phyloP scores from a whole-genome alignment of 1,140 invertebrate genomes.

The Streblospio benedicti region DNA sequence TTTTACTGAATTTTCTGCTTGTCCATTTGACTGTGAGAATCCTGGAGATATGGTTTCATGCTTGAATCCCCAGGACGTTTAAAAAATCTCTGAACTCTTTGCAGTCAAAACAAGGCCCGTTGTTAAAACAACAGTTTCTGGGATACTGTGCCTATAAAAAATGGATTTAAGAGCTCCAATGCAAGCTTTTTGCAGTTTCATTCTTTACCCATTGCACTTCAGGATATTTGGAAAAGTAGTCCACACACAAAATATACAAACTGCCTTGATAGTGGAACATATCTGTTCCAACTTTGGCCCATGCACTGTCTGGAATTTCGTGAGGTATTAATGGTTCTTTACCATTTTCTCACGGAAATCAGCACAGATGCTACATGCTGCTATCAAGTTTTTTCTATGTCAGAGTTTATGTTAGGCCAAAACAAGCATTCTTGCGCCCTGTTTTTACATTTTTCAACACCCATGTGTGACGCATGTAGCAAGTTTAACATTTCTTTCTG shows the following conservation, averaged over 20 bases:
- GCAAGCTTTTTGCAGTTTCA: too few species aligned
- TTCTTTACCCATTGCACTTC: too few species aligned
- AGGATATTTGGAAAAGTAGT: too few species aligned
- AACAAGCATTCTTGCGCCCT: slow-evolving; percentile 18
- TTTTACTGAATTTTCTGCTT: slow-evolving; percentile 27
- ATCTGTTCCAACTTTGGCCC: not conserved
- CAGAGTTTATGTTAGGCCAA: slow-evolving; percentile 23
- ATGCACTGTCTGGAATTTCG: not conserved
- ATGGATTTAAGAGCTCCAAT: too few species aligned
- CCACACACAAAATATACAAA: too few species aligned
- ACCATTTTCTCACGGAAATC: slow-evolving; percentile 4
- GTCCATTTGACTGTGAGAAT: slow-evolving; percentile 22
- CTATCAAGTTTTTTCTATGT: slow-evolving; percentile 24
- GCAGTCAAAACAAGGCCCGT: slow-evolving; percentile 24
- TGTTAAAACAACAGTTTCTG: slow-evolving; percentile 22
- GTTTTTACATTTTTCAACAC: slow-evolving; percentile 20
- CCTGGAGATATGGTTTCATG: slow-evolving; percentile 21
- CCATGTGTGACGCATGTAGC: slow-evolving; percentile 22
- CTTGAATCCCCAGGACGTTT: too few species aligned
- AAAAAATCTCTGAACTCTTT: too few species aligned
- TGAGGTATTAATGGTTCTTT: slow-evolving; percentile 4
- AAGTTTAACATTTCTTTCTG: slow-evolving; percentile 16
- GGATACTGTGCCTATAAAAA: slow-evolving; percentile 25
- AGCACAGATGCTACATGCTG: slow-evolving; percentile 19
- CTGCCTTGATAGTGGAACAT: too few species aligned